Percentiles rank a stretch among this genome's conserved stretches.
Conservation (phyloP, 1,140 invertebrate species). For the Aphaenogaster floridana region DNA sequence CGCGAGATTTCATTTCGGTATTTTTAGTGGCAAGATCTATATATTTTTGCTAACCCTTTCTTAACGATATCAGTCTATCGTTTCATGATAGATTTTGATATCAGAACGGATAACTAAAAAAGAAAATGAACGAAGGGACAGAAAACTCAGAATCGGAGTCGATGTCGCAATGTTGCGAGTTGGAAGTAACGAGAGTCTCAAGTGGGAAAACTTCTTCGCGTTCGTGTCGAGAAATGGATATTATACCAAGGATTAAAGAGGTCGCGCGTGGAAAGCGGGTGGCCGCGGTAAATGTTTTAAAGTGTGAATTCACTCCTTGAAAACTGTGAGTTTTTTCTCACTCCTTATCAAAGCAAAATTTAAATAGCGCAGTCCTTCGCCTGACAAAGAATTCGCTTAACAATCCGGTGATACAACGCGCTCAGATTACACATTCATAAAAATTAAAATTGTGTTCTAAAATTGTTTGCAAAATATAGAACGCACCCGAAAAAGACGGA, state of each 20-base stretch:
- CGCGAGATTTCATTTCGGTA: not conserved
- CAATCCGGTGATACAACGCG: not conserved
- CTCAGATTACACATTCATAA: constrained; percentile 1
- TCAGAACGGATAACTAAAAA: constrained; percentile 4
- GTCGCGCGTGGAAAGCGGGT: constrained; percentile 41
- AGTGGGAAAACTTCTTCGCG: constrained; percentile 67
- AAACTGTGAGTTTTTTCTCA: constrained; percentile 16
- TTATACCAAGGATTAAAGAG: constrained; percentile 67
- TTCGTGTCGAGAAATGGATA: constrained; percentile 58
- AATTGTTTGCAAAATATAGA: constrained; percentile 35
- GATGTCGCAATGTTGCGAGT: constrained; percentile 49
- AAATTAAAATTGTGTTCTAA: constrained; percentile 5
- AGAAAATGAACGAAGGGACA: constrained; percentile 41
- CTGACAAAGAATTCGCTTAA: constrained; percentile 17
- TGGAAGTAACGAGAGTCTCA: constrained; percentile 72
- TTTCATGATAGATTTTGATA: constrained; percentile 53
- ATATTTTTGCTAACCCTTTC: not conserved
- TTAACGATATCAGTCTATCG: constrained; percentile 19
- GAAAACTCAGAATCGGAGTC: constrained; percentile 32
- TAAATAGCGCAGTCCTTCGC: constrained; percentile 30
- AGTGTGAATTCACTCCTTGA: constrained; percentile 36
- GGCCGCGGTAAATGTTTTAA: constrained; percentile 57
- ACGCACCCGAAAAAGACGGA: not conserved
- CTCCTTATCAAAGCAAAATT: constrained; percentile 21
- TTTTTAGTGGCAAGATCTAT: not conserved